Evolutionary conservation across 2,113 vertebrate genomes (phyloP).

Genomic region (Chloropsis cyanopogon): DNA sequence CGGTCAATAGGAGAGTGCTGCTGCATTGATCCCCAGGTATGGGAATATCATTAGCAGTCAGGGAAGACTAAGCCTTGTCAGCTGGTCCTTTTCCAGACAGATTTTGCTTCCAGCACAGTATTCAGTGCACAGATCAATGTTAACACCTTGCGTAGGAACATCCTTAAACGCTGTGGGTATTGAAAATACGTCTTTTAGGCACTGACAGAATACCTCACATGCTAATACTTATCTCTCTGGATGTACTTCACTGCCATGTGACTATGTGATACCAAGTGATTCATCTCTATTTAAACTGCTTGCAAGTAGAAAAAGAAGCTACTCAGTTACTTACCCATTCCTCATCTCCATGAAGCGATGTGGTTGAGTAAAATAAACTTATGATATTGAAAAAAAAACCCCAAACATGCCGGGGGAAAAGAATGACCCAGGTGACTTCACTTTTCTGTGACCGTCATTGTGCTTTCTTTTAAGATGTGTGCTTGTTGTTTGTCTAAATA

Average conservation of each 20-base stretch:
- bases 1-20: constrained; percentile 2
- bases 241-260: neutral
- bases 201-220: neutral
- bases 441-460: constrained; percentile 63
- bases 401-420: neutral
- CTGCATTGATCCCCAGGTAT: neutral
- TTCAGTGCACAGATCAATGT: neutral
- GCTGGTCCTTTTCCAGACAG: constrained; percentile 7
- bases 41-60: neutral
- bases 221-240: neutral
- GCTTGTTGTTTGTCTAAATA: constrained; percentile 51
- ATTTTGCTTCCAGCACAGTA: neutral
- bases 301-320: constrained; percentile 1
- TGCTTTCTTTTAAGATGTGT: constrained; percentile 24
- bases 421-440: constrained; percentile 51
- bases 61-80: neutral
- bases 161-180: neutral
- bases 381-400: neutral
- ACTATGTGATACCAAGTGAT: neutral
- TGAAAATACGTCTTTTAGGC: neutral
- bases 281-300: constrained; percentile 15
- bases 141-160: neutral
- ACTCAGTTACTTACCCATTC: neutral
- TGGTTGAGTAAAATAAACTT: constrained; percentile 40
- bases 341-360: neutral